Conservation (phyloP, 1,140 invertebrate species). For the Myzus persicae region DNA sequence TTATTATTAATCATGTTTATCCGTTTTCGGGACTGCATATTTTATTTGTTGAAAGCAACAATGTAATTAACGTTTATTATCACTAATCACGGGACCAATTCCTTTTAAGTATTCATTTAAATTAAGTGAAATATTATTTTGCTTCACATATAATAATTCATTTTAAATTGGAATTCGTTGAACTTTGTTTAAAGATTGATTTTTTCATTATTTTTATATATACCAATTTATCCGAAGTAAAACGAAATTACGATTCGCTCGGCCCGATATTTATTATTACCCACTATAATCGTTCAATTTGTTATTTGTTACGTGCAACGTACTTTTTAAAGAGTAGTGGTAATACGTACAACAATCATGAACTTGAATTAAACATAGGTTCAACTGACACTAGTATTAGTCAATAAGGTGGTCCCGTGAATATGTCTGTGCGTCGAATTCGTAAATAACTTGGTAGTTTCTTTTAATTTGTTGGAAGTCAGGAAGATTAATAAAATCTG, state of each 20-base stretch:
- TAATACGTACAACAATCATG: conserved; percentile 6
- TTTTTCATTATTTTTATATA: neutral
- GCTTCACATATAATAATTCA: neutral
- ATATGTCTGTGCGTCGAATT: neutral
- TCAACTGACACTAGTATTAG: conserved; percentile 24
- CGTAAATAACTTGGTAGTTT: conserved; percentile 21
- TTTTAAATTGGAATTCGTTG: neutral
- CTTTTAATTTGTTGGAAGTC: conserved; percentile 38
- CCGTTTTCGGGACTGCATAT: neutral
- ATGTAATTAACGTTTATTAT: neutral
- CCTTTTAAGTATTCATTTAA: neutral
- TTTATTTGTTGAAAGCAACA: neutral
- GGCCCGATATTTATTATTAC: neutral
- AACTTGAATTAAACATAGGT: conserved; percentile 26
- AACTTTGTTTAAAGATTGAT: neutral
- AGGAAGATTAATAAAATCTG: conserved; percentile 25
- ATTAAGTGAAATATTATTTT: neutral
- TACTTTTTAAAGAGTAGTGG: conserved; percentile 25
- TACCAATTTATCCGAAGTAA: neutral
- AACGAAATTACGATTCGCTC: neutral
- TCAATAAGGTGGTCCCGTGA: conserved; percentile 7
- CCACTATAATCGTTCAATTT: neutral
- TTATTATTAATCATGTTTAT: neutral
- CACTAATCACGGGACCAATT: neutral
- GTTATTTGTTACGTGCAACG: neutral